A percentile compares a stretch with the other conserved stretches of the same genome.
These are phyloP conservation scores for Caenorhabditis angaria DNA, from an alignment of 2,888 invertebrate genomes.

Conservation along the genomic window DNA sequence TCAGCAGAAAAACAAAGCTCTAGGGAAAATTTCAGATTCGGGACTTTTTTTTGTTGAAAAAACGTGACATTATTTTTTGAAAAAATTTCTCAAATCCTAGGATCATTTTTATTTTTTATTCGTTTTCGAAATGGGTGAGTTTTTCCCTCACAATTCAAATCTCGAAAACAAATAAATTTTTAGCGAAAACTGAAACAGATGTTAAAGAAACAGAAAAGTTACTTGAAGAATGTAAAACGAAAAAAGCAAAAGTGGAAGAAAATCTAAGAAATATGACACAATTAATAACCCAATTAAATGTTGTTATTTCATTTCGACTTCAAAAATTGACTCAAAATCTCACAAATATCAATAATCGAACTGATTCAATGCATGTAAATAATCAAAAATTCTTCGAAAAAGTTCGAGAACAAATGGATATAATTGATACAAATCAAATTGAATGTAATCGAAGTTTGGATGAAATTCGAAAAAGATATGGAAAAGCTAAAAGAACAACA, in stretches of 20 bases:
- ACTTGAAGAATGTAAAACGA: background rate
- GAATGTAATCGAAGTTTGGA: constrained; percentile 29
- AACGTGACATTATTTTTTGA: background rate
- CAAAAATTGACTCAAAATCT: constrained; percentile 15
- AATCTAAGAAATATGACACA: constrained; percentile 12
- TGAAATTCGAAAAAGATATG: constrained; percentile 14
- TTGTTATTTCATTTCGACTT: constrained; percentile 11
- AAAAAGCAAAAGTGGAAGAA: constrained; percentile 17
- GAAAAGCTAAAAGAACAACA: background rate
- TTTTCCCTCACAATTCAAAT: background rate
- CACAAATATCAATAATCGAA: constrained; percentile 3
- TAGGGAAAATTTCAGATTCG: background rate
- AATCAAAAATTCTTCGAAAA: constrained; percentile 30
- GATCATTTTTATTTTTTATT: background rate
- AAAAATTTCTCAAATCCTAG: background rate
- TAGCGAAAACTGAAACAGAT: background rate
- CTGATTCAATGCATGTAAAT: constrained; percentile 13
- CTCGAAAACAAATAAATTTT: background rate
- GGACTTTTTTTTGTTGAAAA: background rate
- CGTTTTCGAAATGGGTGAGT: background rate
- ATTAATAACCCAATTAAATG: background rate
- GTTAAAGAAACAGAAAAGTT: background rate
- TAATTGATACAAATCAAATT: constrained; percentile 19
- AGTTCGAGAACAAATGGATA: constrained; percentile 25
- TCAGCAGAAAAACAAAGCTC: background rate